Base-by-base conservation (phyloP, 30 jellyfish, hydroid and myxozoan species). In the Aurelia aurita complex sp. Pacific region DNA sequence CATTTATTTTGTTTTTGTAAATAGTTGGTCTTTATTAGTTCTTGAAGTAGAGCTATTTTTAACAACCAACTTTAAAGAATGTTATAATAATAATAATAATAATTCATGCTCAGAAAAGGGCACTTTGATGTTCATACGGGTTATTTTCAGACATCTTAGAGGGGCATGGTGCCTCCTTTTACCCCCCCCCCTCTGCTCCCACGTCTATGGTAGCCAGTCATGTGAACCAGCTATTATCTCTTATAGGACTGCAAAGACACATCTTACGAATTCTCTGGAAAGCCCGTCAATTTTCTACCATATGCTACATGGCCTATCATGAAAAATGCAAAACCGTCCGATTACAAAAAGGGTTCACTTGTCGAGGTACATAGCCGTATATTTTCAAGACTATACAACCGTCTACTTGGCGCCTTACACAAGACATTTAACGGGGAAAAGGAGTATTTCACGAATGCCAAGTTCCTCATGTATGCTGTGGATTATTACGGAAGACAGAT, bases 281-380 rank as follows among this genome's bases (percentile, higher is more conserved):
- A 42, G 42, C 40, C n/a, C 2, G 65, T 83, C 8, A 62, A 16
- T 3, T 83, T 43, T 71, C 38, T 67, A 1, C 80, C 85, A 35
- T 50, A n/a, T n/a, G 92, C 86, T 10, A 60, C 55, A 10, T 83
- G 92, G 92, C 92, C 92, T 5, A 83, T 83, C 40, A 5, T 51
- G 65, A 62, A 73, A 32, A 83, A 83, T 52, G 86, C 92, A 0
- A 70, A 64, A 42, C 73, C 40, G 29, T 9, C 79, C 2, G 80
- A 71, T 54, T 71, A 54, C 83, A 83, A 71, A 38, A 19, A 59
- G 72, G 86, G 80, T 4, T 2, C 67, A 11, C 80, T 63, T 29
- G 62, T 79, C 1, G 42, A 40, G 16, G 46, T 62, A 7, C 85
- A 67, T 15, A 15, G 80, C 38, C 43, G 32, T n/a, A 53, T 73